Conservation (phyloP, 2,797 vertebrate genomes). For the Apogon talboti region DNA sequence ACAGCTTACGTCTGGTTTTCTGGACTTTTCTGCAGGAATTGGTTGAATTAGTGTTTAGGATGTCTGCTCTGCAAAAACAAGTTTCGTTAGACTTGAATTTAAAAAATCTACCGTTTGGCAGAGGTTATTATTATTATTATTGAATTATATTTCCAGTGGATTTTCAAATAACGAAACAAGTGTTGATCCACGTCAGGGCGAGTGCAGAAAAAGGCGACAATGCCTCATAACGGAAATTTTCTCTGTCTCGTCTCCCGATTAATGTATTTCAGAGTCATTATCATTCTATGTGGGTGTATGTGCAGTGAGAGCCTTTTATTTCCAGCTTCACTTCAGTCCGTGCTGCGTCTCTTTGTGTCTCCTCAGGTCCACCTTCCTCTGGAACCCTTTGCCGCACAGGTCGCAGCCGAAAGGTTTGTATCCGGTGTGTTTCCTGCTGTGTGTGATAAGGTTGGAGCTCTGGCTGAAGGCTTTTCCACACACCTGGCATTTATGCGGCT, state of each 20-base stretch:
- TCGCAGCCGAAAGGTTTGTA: constrained; percentile 98
- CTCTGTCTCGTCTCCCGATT: neutral
- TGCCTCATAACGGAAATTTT: neutral
- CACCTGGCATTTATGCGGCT: constrained; percentile 98
- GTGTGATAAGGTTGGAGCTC: constrained; percentile 99
- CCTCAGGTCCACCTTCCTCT: constrained; percentile 96
- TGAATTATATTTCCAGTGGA: neutral
- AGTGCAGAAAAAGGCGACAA: neutral
- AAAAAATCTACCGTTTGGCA: neutral
- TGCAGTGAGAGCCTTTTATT: neutral
- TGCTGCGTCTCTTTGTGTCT: constrained; percentile 97
- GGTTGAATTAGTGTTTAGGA: constrained; percentile 27
- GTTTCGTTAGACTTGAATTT: neutral
- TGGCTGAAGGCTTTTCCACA: constrained; percentile 99
- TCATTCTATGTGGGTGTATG: neutral
- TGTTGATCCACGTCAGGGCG: constrained; percentile 2
- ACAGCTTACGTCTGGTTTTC: constrained; percentile 59
- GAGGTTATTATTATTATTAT: neutral
- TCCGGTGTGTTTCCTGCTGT: constrained; percentile 98
- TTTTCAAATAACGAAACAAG: neutral
- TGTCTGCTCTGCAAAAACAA: constrained; percentile 4
- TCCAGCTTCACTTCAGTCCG: constrained; percentile 87
- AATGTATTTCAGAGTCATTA: constrained; percentile 1
- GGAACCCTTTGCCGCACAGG: constrained; percentile 96
- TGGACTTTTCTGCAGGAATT: neutral